Base-by-base conservation (phyloP, 2,113 vertebrate species). In the Cettia cetti region DNA sequence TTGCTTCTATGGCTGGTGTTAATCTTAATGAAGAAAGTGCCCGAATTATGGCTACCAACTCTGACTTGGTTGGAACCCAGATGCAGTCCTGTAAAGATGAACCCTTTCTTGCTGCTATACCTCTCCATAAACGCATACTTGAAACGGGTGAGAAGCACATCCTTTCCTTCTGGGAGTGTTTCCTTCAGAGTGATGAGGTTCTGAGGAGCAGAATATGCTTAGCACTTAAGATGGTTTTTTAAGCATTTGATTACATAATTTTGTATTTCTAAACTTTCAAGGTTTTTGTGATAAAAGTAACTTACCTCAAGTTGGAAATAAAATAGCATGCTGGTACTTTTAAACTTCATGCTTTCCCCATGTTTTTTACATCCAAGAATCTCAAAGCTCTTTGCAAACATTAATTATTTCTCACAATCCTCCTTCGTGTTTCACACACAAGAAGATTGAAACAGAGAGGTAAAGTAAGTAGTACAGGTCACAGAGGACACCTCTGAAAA, bases 11-110 rank as follows among this genome's bases (percentile, higher is more conserved):
- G 98, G 98, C 98, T 40, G 98, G 99, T 1, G 98, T 99, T 80
- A 99, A 99, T 94, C 97, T 99, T 85, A 98, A 97, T 39, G 99
- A 99, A 96, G 98, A 99, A 96, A 99, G 97, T 59, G 99, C 98
- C 20, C 97, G 98, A 84, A 98, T 99, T 95, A 92, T 99, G 86
- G 98, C 98, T 53, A 97, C 98, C 94, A 98, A 98, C 97, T 99
- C 98, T 3, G 98, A 99, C 82, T 95, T 99, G 79, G 98, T 98
- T 90, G 98, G 98, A 74, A 98, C 98, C 15, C 98, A 99, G 78
- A 98, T 98, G 52, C 98, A 98, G 78, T 98, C 98, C 22, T 99
- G 98, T 96, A 99, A 98, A 96, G 99, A 99, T 35, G 99, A 99
- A 88, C 98, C 98, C 78, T 99, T 99, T 89, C 98, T 99, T 86